Base-by-base conservation (phyloP, 2,888 invertebrate species). In the Melanophora roralis region DNA sequence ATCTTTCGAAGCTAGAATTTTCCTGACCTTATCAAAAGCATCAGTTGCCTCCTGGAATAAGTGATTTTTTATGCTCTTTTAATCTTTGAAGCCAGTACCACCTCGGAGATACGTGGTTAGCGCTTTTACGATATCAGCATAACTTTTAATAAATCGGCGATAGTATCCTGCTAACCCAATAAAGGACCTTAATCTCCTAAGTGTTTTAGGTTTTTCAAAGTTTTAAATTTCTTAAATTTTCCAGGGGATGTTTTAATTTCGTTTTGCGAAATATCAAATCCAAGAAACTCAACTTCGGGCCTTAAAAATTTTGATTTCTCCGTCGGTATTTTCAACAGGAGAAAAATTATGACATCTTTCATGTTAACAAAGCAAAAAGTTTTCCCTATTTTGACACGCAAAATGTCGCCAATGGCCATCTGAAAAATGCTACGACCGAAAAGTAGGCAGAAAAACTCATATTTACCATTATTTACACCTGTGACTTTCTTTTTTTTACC, bases 51-150 rank as follows among this genome's bases (percentile, higher is more conserved):
- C 67, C 23, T 51, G 51, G 43, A 19, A 36, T 21, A 67, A 40
- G 23, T 53, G 12, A 21, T 53, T 40, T 43, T 45, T 34, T 23
- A 51, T 8, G 4, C 53, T 71, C n/a, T 71, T 59, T 9, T 59
- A 60, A 23, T 34, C 27, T 14, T 38, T 34, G 14, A 36, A 11
- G 8, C 60, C 49, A 21, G 60, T 59, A 40, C 60, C 12, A 14
- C 72, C 81, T n/a, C 65, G 55, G 19, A 80, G 62, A 40, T 65
- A 75, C 40, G 51, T 57, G 16, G 81, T 81, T 32, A 65, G 57
- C 32, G 55, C 57, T 36, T 74, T 74, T 11, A 53, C 59, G 9
- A 75, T 75, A 12, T 67, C 53, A 14, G 75, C 67, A 59, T 68
- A 76, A 53, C 69, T 43, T 62, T 36, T 53, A 23, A 76, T 51